phyloP scores from a whole-genome alignment of 2,888 invertebrate genomes.

The Spodoptera littoralis region DNA sequence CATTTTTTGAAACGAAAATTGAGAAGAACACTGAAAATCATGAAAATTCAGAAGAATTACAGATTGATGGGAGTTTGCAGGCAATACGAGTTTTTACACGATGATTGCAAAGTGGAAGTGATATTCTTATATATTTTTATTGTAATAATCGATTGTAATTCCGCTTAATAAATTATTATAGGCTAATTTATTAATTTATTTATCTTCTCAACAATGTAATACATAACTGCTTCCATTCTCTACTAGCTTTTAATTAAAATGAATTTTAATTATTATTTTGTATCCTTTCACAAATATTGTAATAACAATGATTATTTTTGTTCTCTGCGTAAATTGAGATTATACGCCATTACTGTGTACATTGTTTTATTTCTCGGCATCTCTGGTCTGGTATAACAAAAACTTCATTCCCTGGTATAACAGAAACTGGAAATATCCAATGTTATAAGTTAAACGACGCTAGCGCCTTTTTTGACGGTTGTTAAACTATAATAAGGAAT shows the following conservation, averaged over 20 bases:
- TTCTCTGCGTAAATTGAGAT: background rate
- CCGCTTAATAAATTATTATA: too few relatives aligned
- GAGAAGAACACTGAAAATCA: slow-evolving; percentile 22
- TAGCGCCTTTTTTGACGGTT: too few relatives aligned
- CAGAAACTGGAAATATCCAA: too few relatives aligned
- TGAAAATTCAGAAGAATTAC: slow-evolving; percentile 12
- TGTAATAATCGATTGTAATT: too few relatives aligned
- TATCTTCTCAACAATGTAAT: background rate
- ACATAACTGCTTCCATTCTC: background rate
- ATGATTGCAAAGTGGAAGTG: background rate
- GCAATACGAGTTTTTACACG: slow-evolving; percentile 12
- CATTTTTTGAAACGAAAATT: slow-evolving; percentile 16
- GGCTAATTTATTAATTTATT: too few relatives aligned
- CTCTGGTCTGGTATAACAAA: too few relatives aligned
- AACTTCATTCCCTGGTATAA: too few relatives aligned
- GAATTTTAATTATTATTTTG: background rate
- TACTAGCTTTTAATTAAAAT: too few relatives aligned
- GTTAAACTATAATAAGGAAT: too few relatives aligned
- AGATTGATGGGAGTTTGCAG: slow-evolving; percentile 17
- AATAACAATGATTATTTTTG: background rate
- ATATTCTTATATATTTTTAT: too few relatives aligned
- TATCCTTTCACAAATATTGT: background rate
- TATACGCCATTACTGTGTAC: slow-evolving; percentile 8
- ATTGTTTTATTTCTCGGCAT: background rate
- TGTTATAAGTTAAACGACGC: too few relatives aligned